Percentiles rank a stretch among this genome's conserved stretches.
These are phyloP conservation scores for Drosophila prostipennis DNA, from an alignment of 2,888 invertebrate genomes.

Conservation along the genomic window DNA sequence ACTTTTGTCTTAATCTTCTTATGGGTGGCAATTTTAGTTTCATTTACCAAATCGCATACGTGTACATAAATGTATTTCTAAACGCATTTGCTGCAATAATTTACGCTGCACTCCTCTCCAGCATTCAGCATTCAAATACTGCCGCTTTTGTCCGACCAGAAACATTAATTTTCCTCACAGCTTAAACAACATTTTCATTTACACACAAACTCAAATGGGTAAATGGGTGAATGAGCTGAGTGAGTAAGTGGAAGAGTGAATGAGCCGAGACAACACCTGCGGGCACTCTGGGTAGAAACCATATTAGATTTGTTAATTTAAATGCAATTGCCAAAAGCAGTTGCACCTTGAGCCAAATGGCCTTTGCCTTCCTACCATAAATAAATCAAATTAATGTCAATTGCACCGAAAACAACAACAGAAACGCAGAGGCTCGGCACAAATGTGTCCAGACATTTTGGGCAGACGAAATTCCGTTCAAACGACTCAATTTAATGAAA, in stretches of 20 bases:
- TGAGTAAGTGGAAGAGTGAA: conserved; percentile 12
- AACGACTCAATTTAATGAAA: conserved; percentile 63
- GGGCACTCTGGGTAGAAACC: conserved; percentile 32
- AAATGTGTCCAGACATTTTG: conserved; percentile 10
- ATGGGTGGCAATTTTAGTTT: conserved; percentile 17
- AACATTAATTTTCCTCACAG: conserved; percentile 45
- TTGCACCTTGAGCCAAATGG: conserved; percentile 46
- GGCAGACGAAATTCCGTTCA: conserved; percentile 3
- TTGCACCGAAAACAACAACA: conserved; percentile 31
- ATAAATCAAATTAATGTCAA: conserved; percentile 76
- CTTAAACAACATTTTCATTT: conserved; percentile 49
- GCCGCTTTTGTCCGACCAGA: conserved; percentile 26
- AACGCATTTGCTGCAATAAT: conserved; percentile 28
- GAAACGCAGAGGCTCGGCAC: not conserved
- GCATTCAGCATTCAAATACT: not conserved
- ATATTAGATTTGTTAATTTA: conserved; percentile 64
- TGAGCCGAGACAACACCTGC: conserved; percentile 8
- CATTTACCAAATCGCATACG: conserved; percentile 16
- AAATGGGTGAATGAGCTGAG: conserved; percentile 3
- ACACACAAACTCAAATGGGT: conserved; percentile 14
- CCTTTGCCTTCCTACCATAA: conserved; percentile 49
- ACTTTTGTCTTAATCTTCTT: conserved; percentile 17
- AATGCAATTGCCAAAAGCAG: conserved; percentile 50
- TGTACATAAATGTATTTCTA: not conserved
- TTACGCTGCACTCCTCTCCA: conserved; percentile 3